phyloP scores from a whole-genome alignment of 2,888 invertebrate genomes.

The Mantis religiosa region DNA sequence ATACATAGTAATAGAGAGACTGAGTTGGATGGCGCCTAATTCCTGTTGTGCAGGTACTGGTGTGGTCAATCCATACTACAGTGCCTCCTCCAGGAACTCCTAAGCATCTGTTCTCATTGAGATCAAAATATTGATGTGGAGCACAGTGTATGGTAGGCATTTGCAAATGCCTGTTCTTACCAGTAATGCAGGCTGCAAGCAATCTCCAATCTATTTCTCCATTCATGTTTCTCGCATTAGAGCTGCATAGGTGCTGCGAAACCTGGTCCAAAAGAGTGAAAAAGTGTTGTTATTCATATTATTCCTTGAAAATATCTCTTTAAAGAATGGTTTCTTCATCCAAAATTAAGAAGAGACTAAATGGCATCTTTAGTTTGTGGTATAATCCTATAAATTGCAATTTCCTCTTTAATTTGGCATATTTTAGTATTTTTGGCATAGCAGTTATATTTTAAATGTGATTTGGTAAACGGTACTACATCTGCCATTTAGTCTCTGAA shows the following conservation, averaged over 20 bases:
- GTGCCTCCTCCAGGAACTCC: background rate
- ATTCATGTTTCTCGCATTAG: background rate
- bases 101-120: background rate
- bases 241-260: background rate
- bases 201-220: background rate
- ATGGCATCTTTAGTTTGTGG: too few relatives aligned
- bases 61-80: background rate
- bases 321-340: too few relatives aligned
- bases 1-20: background rate
- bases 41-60: background rate
- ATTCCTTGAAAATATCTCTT: background rate
- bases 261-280: background rate
- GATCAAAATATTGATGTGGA: background rate
- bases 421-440: too few relatives aligned
- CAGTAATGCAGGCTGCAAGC: background rate
- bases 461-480: too few relatives aligned
- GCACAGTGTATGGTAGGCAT: background rate
- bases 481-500: too few relatives aligned
- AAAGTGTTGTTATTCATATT: background rate
- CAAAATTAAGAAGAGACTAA: too few relatives aligned
- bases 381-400: too few relatives aligned
- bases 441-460: too few relatives aligned
- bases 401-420: too few relatives aligned
- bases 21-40: background rate
- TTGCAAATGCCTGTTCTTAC: background rate